Evolutionary conservation across 2,888 invertebrate genomes (phyloP), one percentile per base, ranked within the genome.

Genomic region (Caenorhabditis imperialis): DNA sequence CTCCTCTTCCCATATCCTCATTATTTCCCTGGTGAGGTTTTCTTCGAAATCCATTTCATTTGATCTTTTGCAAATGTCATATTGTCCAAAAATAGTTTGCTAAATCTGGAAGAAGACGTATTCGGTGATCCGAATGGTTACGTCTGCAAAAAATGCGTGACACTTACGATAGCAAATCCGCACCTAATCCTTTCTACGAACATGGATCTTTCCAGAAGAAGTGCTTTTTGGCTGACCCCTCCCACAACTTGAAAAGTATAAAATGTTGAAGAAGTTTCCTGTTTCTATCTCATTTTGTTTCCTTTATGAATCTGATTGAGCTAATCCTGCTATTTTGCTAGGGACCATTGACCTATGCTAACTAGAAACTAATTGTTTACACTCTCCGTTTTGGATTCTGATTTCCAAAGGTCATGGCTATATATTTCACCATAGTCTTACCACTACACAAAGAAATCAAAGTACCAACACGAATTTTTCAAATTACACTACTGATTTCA

Each of bases 121-220:
- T 35, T 51, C 40, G 6, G 42, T 57, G 44, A 67, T 18, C 30
- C 25, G 25, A 67, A 57, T 67, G 51, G 67, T 57, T 67, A 57
- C 57, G 67, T 51, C 50, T 38, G 38, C 37, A 44, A 8, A 18
- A 22, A 16, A 14, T 20, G 2, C 42, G n/a, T 57, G 45, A 35
- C 51, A 45, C 40, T 33, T 53, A 45, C 53, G 62, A 38, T 45
- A 54, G 42, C 47, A 48, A 55, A 65, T 65, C 54, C 23, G 25
- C 18, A 4, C 20, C 47, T 67, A 67, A 67, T 67, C 67, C 44
- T 37, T 30, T 37, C 37, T 35, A 22, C 14, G 55, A 65, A 48
- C 45, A 38, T 57, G 54, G 44, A 54, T n/a, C 50, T 57, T 50
- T 51, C 51, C 42, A 35, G 25, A 30, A 16, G n/a, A 38, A 55